These are phyloP conservation scores for Sebastes goodei DNA, from an alignment of 2,797 vertebrate genomes.

Conservation along the genomic window DNA sequence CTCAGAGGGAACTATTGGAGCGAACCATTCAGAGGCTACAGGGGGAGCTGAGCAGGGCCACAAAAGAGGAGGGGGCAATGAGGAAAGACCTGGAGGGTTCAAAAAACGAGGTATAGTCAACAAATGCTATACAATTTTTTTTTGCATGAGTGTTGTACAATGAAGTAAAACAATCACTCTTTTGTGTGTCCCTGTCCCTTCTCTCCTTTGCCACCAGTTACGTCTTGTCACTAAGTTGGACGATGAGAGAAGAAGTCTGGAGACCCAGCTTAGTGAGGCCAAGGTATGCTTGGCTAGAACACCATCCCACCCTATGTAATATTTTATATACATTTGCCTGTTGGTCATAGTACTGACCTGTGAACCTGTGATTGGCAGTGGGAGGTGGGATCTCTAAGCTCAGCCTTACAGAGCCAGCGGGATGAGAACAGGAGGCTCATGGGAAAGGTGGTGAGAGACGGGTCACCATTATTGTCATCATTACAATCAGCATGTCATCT, in stretches of 20 bases:
- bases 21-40: background rate
- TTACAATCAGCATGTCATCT: no score
- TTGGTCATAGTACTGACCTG: background rate
- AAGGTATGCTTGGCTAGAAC: background rate
- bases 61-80: background rate
- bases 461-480: no score
- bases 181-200: background rate
- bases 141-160: background rate
- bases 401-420: background rate
- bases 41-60: background rate
- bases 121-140: background rate
- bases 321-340: background rate
- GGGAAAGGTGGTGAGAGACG: background rate
- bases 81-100: conserved; percentile 2
- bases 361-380: background rate
- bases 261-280: background rate
- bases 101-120: background rate
- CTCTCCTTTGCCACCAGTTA: background rate
- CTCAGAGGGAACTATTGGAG: background rate
- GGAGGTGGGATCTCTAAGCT: conserved; percentile 1
- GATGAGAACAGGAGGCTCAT: conserved; percentile 21
- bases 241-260: background rate
- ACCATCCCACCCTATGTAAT: background rate
- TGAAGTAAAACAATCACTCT: background rate
- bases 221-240: background rate